phyloP scores from a whole-genome alignment of 2,888 invertebrate species.

The Pediacus dermestoides region DNA sequence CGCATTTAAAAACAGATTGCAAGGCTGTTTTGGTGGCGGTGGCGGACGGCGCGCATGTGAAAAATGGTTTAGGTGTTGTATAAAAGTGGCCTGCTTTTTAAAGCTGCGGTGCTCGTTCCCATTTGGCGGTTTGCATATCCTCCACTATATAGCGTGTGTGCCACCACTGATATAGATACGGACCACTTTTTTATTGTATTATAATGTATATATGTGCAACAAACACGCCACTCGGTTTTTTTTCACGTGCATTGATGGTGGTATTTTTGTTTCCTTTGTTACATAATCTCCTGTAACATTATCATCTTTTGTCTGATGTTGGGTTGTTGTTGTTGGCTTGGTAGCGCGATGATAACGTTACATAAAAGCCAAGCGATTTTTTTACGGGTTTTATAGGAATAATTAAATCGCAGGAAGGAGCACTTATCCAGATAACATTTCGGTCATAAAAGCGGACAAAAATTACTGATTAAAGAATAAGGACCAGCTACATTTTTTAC shows the following conservation, averaged over 20 bases:
- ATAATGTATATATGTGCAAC: slow-evolving; percentile 25
- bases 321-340: too few relatives aligned
- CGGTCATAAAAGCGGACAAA: too few relatives aligned
- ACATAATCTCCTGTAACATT: slow-evolving; percentile 9
- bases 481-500: too few relatives aligned
- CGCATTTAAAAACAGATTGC: slow-evolving; percentile 39
- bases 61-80: slow-evolving; percentile 40
- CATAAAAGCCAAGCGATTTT: too few relatives aligned
- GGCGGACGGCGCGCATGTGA: slow-evolving; percentile 42
- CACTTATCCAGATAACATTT: too few relatives aligned
- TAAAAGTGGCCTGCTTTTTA: slow-evolving; percentile 43
- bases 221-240: slow-evolving; percentile 13
- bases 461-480: too few relatives aligned
- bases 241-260: slow-evolving; percentile 3
- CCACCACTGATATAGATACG: slow-evolving; percentile 40
- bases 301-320: slow-evolving; percentile 2
- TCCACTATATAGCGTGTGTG: slow-evolving; percentile 24
- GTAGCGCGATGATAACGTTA: too few relatives aligned
- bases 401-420: too few relatives aligned
- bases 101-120: slow-evolving; percentile 43
- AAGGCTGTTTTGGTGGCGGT: slow-evolving; percentile 23
- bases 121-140: slow-evolving; percentile 35
- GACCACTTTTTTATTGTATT: slow-evolving; percentile 26
- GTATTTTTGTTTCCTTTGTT: slow-evolving; percentile 10
- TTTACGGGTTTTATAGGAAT: too few relatives aligned